Conservation (phyloP, 1,140 invertebrate species). For the Panagrolaimus sp. region DNA sequence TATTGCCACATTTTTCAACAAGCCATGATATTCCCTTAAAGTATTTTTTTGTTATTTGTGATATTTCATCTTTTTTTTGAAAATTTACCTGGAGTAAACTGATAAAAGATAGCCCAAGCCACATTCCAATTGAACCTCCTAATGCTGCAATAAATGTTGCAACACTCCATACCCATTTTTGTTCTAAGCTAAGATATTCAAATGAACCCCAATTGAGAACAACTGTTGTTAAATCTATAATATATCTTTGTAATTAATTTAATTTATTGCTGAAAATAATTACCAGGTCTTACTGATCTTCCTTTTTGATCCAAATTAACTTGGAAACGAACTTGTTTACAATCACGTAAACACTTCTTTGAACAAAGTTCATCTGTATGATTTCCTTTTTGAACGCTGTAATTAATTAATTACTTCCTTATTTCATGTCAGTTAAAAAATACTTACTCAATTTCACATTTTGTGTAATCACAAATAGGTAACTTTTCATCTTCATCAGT, state of each 20-base stretch:
- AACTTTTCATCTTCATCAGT: slow-evolving; percentile 37
- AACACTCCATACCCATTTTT: slow-evolving; percentile 26
- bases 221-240: slow-evolving; percentile 27
- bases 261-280: not conserved
- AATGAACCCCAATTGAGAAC: slow-evolving; percentile 36
- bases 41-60: no score
- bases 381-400: slow-evolving; percentile 39
- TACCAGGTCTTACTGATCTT: slow-evolving; percentile 2
- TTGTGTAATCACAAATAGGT: slow-evolving; percentile 46
- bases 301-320: slow-evolving; percentile 18
- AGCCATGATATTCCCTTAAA: not conserved
- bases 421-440: not conserved
- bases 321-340: slow-evolving; percentile 44
- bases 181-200: slow-evolving; percentile 41
- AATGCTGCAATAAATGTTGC: slow-evolving; percentile 15
- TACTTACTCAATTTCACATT: slow-evolving; percentile 45
- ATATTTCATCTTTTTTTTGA: no score
- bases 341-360: slow-evolving; percentile 43
- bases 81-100: not conserved
- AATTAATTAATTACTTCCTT: not conserved
- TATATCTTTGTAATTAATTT: no score
- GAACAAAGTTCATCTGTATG: slow-evolving; percentile 38
- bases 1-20: slow-evolving; percentile 1
- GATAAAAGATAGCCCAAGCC: slow-evolving; percentile 8
- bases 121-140: slow-evolving; percentile 16